Conservation (phyloP, 2,113 vertebrate species). For the Alaudala cheleensis region DNA sequence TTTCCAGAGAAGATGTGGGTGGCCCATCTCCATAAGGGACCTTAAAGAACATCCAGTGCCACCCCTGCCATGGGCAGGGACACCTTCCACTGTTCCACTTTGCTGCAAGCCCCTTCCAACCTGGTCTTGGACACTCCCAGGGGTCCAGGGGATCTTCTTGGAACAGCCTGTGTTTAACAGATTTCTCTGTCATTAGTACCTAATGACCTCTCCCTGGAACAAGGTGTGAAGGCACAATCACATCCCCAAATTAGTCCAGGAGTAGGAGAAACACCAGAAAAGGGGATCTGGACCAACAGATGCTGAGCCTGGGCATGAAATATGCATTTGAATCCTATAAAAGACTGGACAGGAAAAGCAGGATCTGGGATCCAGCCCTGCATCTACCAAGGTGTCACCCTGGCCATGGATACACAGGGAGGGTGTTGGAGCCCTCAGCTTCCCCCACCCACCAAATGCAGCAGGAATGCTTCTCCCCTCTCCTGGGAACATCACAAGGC, state of each 20-base stretch:
- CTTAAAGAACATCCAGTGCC: background rate
- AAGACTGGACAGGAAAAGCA: background rate
- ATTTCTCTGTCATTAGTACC: background rate
- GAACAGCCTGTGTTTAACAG: background rate
- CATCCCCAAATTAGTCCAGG: background rate
- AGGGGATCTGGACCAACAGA: background rate
- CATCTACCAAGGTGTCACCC: accelerated
- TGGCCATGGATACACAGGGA: background rate
- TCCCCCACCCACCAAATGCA: background rate
- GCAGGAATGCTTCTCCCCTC: background rate
- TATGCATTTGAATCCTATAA: background rate
- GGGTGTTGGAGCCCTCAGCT: background rate
- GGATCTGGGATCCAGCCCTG: background rate
- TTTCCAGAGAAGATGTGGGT: background rate
- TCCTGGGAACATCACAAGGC: background rate
- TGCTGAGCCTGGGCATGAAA: background rate
- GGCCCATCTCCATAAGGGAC: background rate
- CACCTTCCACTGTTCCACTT: accelerated
- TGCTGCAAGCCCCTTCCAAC: accelerated
- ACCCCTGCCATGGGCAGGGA: background rate
- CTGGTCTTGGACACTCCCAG: background rate
- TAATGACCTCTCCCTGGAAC: background rate
- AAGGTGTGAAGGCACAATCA: background rate
- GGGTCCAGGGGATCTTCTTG: background rate
- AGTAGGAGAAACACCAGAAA: background rate